Conservation (phyloP, 2,888 invertebrate species). For the Mythimna impura region DNA sequence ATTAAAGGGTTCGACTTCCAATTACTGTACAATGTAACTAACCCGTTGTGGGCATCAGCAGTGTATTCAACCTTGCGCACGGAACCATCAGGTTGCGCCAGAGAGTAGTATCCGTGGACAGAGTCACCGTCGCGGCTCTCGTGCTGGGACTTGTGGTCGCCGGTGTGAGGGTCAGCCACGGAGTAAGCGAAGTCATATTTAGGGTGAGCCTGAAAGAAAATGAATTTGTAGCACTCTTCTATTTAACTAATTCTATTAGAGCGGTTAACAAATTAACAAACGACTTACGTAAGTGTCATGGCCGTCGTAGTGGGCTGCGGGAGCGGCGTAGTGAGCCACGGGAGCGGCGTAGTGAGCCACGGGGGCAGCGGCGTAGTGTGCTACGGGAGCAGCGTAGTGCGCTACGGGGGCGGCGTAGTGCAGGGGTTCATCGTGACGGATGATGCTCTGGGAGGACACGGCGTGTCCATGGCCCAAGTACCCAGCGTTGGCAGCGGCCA, state of each 20-base stretch:
- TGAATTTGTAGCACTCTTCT: not conserved
- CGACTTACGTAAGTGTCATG: slow-evolving; percentile 65
- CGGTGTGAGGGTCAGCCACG: slow-evolving; percentile 89
- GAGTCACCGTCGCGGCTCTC: slow-evolving; percentile 88
- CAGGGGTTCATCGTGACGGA: slow-evolving; percentile 76
- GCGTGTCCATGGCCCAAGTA: slow-evolving; percentile 71
- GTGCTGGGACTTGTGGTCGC: slow-evolving; percentile 90
- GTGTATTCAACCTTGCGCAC: slow-evolving; percentile 88
- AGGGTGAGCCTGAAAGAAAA: slow-evolving; percentile 76
- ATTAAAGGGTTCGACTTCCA: not conserved
- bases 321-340: slow-evolving; percentile 65
- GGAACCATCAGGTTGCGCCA: slow-evolving; percentile 88
- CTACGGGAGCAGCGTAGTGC: slow-evolving; percentile 48
- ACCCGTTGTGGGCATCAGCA: slow-evolving; percentile 76
- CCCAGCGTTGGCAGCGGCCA: slow-evolving; percentile 84
- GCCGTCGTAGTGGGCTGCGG: slow-evolving; percentile 68
- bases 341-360: slow-evolving; percentile 66
- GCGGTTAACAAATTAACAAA: no score
- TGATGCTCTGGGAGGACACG: slow-evolving; percentile 80
- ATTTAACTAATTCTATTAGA: not conserved
- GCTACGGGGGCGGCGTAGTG: slow-evolving; percentile 63
- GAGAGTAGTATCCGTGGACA: slow-evolving; percentile 90
- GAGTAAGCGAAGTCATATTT: slow-evolving; percentile 89
- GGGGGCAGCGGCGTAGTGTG: slow-evolving; percentile 58
- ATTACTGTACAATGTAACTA: slow-evolving; percentile 17